A percentile compares a stretch with the other conserved stretches of the same genome.
These are phyloP conservation scores for Papilio machaon DNA, from an alignment of 1,140 invertebrate genomes.

Conservation along the genomic window DNA sequence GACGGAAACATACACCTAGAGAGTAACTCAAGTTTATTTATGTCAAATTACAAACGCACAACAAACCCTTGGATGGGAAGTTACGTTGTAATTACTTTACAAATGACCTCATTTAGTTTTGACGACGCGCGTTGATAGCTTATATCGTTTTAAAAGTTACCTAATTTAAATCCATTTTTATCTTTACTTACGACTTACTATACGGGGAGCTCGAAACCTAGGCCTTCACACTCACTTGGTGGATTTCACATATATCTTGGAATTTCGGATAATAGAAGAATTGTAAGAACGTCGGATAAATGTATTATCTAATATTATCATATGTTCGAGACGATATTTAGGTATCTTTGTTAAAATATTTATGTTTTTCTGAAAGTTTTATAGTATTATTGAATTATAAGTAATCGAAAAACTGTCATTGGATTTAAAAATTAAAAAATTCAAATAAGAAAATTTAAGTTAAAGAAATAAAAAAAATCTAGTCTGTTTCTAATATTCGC, in stretches of 20 bases:
- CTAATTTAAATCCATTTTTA: neutral
- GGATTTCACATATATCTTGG: too few relatives aligned
- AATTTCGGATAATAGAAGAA: too few relatives aligned
- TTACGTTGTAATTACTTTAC: constrained; percentile 12
- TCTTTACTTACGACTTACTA: neutral
- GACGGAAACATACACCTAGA: constrained; percentile 22
- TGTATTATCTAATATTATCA: too few relatives aligned
- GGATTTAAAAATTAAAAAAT: neutral
- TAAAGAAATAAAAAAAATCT: neutral
- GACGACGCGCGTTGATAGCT: neutral
- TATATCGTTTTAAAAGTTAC: neutral
- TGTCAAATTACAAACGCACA: constrained; percentile 10
- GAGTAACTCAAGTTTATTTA: constrained; percentile 27
- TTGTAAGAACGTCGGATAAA: too few relatives aligned
- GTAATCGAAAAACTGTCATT: neutral
- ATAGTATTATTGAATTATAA: neutral
- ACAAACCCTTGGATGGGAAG: constrained; percentile 1
- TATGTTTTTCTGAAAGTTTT: neutral
- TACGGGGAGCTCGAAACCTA: neutral
- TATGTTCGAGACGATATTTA: too few relatives aligned
- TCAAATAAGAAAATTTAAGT: neutral
- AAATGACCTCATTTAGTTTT: constrained; percentile 8
- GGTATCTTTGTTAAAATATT: too few relatives aligned
- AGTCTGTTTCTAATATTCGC: neutral
- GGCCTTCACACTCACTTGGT: too few relatives aligned